Evolutionary conservation across 2,888 invertebrate genomes (phyloP), one percentile per base, ranked within the genome.

Genomic region (Tipula lateralis): DNA sequence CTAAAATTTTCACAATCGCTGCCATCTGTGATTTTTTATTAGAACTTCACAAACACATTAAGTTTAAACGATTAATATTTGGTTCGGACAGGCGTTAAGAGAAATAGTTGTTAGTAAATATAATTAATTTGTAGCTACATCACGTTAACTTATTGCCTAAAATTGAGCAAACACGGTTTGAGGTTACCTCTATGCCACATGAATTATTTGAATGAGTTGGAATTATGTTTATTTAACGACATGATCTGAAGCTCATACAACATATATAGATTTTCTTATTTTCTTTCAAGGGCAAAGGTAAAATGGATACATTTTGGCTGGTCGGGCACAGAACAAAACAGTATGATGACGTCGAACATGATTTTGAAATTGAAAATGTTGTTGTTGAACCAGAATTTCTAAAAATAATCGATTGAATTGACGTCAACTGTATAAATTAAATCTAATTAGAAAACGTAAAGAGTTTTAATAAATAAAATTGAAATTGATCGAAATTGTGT

Each of bases 241-340:
- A 44, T 19, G 82, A 80, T 80, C 85, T 84, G 36, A 66, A 19
- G 29, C 3, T 16, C 30, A 66, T 7, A 16, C 30, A 2, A 39
- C 83, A 39, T 13, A 81, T 66, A n/a, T 24, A 16, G 29, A 24
- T 66, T 36, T 29, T 36, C 9, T 9, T 36, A n/a, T n/a, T n/a
- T 32, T 32, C 84, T 86, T 88, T 88, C 6, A 89, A 92, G 92
- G 92, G 92, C 0, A 92, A 92, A 88, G 92, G 92, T 4, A 86
- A 86, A 6, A 92, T 92, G 92, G 91, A 92, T 86, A 92, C 92
- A 0, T 92, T 90, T 86, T 92, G 92, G 92, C 88, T 92, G 66
- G 84, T 90, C 0, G 91, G 91, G 9, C 92, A 92, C 86, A 86
- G 88, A 0, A 44, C 83, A 50, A 13, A 84, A 34, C n/a, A 44